Evolutionary conservation across 2,797 vertebrate species (phyloP), one percentile per base, ranked within the genome.

Genomic region (Chrosomus eos): DNA sequence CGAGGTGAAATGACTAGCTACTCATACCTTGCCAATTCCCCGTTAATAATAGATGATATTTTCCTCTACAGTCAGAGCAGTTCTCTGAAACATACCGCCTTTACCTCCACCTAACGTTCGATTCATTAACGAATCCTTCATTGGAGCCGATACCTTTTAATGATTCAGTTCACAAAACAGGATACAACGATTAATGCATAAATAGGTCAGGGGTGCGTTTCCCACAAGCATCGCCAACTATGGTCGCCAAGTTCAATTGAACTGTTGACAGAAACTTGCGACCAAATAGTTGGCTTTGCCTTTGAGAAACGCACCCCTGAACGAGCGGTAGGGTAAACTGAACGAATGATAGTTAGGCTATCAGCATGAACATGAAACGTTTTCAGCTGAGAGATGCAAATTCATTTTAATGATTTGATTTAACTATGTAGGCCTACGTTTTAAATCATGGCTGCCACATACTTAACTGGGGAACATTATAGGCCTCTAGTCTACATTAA

Each of bases 1-100:
- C 21, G 28, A 38, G 43, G 55, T 80, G 53, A 80, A 26, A 79
- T 80, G 55, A 64, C 68, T 73, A 85, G 80, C 55, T 33, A 33
- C 83, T 66, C 55, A 80, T 38, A 74, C 68, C 55, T 19, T 58
- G 23, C 43, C 43, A 80, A 66, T 23, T 80, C 43, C 38, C 7
- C 31, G 18, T 72, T 64, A 73, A 80, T 85, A 80, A 80, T 19
- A 73, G 5, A 72, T 73, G 14, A 31, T 72, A 4, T 51, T 43
- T 51, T 79, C 8, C 67, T 64, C 53, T 4, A 40, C 33, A n/a
- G n/a, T n/a, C n/a, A n/a, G 23, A 36, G 11, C 71, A 13, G 38
- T 40, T 67, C 38, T 70, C 53, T 71, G 14, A 78, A 62, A 36
- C 75, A 64, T 16, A 18, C 64, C 51, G 70, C 51, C 74, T 43